Base-by-base conservation (phyloP, 2,797 vertebrate species). In the Cetoscarus ocellatus region DNA sequence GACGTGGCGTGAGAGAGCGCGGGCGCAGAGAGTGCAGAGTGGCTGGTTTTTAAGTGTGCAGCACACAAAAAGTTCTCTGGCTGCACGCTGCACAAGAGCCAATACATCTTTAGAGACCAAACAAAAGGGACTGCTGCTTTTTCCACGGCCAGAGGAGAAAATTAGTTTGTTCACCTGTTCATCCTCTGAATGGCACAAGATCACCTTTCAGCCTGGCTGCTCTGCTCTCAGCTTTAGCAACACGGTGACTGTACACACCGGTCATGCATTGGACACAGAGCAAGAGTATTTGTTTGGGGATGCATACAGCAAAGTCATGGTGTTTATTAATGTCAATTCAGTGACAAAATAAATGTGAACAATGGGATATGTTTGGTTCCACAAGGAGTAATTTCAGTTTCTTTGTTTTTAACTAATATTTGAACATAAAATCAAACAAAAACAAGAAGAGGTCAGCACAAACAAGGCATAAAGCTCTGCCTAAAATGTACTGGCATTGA, bases 141-240 rank as follows among this genome's bases (percentile, higher is more conserved):
- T 67, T 74, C 61, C 70, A 68, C 17, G 43, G 39, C 56, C 73
- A 66, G 49, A 70, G 58, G 62, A 68, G 61, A 53, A 73, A 62
- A 67, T 65, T 0, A 73, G 76, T 85, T 79, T 86, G 86, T 81
- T 88, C 76, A 71, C 88, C 87, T 87, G 86, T 69, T 85, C 75
- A 42, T 71, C 67, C 45, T 50, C 53, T 83, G 70, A 79, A 82
- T 50, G 47, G 73, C 60, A 77, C 19, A 48, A 77, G 47, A 84
- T 79, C 77, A 64, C 63, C 53, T 82, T 80, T 74, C 66, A 83
- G 47, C 45, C 43, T 8, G 42, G 50, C 52, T 10, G 54, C 50
- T 40, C 43, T 50, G 49, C 39, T 62, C 38, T 9, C 27, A 15
- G 42, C 51, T 19, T 44, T 10, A 40, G 58, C 47, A 15, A 18